Percentiles rank a stretch among this genome's conserved stretches.
Conservation (phyloP, 23 tunicate species). For the Oikopleura vanhoeffeni region DNA sequence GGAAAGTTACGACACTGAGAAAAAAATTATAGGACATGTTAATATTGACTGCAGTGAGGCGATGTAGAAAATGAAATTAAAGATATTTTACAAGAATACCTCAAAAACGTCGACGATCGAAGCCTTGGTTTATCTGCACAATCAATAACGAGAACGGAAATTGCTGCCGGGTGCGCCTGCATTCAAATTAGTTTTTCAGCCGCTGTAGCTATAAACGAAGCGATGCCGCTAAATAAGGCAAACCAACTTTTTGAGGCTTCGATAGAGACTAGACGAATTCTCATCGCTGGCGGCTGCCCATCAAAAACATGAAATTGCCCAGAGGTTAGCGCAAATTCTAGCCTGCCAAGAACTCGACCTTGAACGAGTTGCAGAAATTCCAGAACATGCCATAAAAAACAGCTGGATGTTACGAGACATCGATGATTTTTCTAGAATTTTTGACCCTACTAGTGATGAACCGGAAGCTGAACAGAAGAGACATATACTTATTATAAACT, state of each 20-base stretch:
- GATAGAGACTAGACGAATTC: background rate
- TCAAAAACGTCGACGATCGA: background rate
- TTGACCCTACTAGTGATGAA: background rate
- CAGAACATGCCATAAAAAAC: background rate
- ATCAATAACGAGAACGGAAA: background rate
- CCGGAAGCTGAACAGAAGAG: slow-evolving; percentile 2
- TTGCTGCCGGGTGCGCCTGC: background rate
- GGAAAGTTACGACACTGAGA: background rate
- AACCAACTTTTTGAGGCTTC: background rate
- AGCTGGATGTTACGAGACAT: background rate
- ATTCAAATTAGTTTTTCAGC: background rate
- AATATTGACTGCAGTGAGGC: background rate
- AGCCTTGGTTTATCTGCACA: background rate
- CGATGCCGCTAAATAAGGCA: background rate
- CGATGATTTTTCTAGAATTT: background rate
- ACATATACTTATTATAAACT: background rate
- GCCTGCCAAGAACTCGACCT: slow-evolving; percentile 1
- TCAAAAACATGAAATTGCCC: background rate
- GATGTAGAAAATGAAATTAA: background rate
- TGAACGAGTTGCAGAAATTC: background rate
- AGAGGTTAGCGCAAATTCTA: background rate
- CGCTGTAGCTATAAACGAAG: background rate
- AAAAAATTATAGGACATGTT: background rate
- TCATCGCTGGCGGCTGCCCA: background rate
- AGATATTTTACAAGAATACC: background rate